Percentiles rank a stretch among this genome's conserved stretches.
Evolutionary conservation across 2,797 vertebrate genomes (phyloP).

Genomic region (Australoheros facetus): DNA sequence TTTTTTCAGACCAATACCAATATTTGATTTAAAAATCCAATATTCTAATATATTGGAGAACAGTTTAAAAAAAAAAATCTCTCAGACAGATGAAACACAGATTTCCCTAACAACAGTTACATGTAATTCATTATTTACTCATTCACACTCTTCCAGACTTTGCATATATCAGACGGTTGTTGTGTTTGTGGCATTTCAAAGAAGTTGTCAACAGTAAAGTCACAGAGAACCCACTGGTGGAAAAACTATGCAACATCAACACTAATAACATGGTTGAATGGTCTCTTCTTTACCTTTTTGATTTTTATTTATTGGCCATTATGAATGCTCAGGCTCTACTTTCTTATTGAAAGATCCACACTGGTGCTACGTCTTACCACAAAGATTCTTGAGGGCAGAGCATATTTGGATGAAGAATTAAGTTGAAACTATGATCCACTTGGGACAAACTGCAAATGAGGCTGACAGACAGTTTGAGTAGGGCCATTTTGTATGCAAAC

Average conservation of each 20-base stretch:
- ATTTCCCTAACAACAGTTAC: neutral
- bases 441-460: slow-evolving; percentile 54
- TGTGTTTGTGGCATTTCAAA: neutral
- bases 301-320: neutral
- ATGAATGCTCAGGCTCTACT: neutral
- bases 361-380: slow-evolving; percentile 51
- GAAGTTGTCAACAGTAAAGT: neutral
- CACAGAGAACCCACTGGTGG: no score
- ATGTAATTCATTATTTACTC: neutral
- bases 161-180: neutral
- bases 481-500: slow-evolving; percentile 41
- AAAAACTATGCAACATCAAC: neutral
- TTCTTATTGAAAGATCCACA: slow-evolving; percentile 37
- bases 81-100: no score
- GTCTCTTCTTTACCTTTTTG: neutral
- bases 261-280: no score
- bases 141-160: neutral
- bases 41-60: neutral
- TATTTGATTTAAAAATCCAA: neutral
- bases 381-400: slow-evolving; percentile 39
- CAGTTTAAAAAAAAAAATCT: rapidly evolving
- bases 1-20: neutral
- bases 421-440: slow-evolving; percentile 64
- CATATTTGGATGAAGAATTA: slow-evolving; percentile 51
- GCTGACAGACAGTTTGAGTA: slow-evolving; percentile 59